Evolutionary conservation across 2,888 invertebrate genomes (phyloP).

Genomic region (Stegophylla sp.): DNA sequence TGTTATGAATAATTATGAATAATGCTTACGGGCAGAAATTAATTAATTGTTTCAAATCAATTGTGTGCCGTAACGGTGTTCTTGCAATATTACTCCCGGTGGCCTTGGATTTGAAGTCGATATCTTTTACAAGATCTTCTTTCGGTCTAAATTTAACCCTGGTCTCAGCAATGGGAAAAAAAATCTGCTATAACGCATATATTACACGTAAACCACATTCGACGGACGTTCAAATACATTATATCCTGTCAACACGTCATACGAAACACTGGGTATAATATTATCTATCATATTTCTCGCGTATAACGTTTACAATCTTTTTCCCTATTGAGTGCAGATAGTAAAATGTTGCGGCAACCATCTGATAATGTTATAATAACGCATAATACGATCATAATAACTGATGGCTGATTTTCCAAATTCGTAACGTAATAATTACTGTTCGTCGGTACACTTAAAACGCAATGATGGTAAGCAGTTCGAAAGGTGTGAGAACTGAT

Average conservation of each 20-base stretch:
- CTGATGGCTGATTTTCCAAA: too few species aligned
- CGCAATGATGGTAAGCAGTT: too few species aligned
- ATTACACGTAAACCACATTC: neutral
- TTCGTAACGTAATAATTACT: too few species aligned
- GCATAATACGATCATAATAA: too few species aligned
- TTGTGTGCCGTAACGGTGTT: neutral
- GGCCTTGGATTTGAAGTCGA: conserved; percentile 4
- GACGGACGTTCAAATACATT: neutral
- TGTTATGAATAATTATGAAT: neutral
- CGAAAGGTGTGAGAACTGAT: too few species aligned
- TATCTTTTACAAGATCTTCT: conserved; percentile 10
- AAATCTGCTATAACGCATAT: neutral
- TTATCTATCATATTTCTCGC: too few species aligned
- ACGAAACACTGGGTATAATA: too few species aligned
- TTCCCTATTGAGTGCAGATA: too few species aligned
- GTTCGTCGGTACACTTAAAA: too few species aligned
- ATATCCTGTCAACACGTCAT: neutral
- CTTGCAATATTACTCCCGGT: neutral
- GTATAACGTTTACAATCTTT: too few species aligned
- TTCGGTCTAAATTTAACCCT: conserved; percentile 12
- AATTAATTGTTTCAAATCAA: conserved; percentile 9
- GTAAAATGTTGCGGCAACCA: too few species aligned
- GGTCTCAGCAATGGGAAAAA: neutral
- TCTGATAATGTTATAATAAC: too few species aligned
- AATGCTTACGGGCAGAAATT: neutral